phyloP scores from a whole-genome alignment of 1,140 invertebrate genomes.

The Dreissena rostriformis region DNA sequence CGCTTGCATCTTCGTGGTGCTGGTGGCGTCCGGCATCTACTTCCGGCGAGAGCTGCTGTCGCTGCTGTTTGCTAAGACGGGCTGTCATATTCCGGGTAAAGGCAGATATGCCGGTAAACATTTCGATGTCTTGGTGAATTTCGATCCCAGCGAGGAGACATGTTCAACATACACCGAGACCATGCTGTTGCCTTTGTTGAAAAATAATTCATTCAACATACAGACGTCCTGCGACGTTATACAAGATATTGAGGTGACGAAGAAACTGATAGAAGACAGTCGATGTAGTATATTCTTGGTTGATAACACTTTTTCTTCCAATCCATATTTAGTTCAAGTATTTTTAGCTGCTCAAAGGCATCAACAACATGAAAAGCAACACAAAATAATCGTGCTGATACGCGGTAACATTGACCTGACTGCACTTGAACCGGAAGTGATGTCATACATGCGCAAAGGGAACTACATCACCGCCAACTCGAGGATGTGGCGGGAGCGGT shows the following conservation, averaged over 20 bases:
- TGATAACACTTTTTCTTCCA: conserved; percentile 45
- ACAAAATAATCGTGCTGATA: conserved; percentile 37
- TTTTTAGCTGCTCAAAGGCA: not conserved
- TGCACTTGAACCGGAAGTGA: conserved; percentile 43
- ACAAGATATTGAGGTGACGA: conserved; percentile 39
- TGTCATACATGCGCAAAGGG: conserved; percentile 46
- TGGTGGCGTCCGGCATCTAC: conserved; percentile 16
- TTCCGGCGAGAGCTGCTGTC: conserved; percentile 41
- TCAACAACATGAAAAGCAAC: conserved; percentile 2
- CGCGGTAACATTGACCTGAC: conserved; percentile 40
- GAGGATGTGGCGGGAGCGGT: conserved; percentile 43
- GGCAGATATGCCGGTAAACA: conserved; percentile 17
- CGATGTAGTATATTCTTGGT: conserved; percentile 43
- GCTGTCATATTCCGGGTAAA: conserved; percentile 37
- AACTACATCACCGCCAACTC: conserved; percentile 52
- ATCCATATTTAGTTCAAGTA: conserved; percentile 17
- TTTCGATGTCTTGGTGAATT: conserved; percentile 38
- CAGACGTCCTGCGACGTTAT: conserved; percentile 45
- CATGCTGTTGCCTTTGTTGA: conserved; percentile 27
- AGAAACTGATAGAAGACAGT: conserved; percentile 44
- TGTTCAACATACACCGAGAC: conserved; percentile 15
- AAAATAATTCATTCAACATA: conserved; percentile 35
- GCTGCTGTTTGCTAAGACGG: conserved; percentile 30
- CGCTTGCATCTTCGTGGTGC: conserved; percentile 3
- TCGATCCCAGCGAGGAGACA: conserved; percentile 19